Percentiles rank a stretch among this genome's conserved stretches.
Evolutionary conservation across 2,888 invertebrate genomes (phyloP).

Genomic region (Leucophenga montana): DNA sequence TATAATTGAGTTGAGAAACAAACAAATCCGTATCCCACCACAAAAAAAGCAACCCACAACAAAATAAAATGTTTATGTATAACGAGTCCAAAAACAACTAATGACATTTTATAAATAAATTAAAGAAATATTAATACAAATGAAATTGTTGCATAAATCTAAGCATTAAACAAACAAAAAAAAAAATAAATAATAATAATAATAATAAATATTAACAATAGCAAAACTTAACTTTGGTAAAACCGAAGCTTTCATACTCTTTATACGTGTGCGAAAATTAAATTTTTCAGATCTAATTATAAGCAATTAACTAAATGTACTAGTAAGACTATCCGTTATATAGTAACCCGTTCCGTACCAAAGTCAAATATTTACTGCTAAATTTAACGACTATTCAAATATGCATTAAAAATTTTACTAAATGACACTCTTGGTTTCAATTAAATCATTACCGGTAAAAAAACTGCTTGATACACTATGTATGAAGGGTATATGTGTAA

Average conservation of each 20-base stretch:
- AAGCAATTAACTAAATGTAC: too few species aligned
- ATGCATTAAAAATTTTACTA: too few species aligned
- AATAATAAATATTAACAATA: not conserved
- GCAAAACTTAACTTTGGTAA: not conserved
- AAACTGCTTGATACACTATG: not conserved
- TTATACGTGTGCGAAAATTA: not conserved
- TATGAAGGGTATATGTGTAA: not conserved
- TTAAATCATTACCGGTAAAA: too few species aligned
- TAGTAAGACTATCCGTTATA: too few species aligned
- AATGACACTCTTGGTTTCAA: too few species aligned
- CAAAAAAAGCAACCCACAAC: slow-evolving; percentile 59
- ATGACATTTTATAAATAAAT: slow-evolving; percentile 42
- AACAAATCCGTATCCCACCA: slow-evolving; percentile 59
- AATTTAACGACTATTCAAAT: too few species aligned
- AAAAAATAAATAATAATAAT: slow-evolving; percentile 28
- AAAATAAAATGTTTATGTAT: slow-evolving; percentile 35
- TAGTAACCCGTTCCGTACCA: too few species aligned
- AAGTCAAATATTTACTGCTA: too few species aligned
- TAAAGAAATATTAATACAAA: slow-evolving; percentile 30
- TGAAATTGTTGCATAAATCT: slow-evolving; percentile 29
- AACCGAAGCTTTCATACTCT: slow-evolving; percentile 1
- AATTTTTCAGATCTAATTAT: too few species aligned
- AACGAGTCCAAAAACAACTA: slow-evolving; percentile 4
- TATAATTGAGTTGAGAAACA: slow-evolving; percentile 35
- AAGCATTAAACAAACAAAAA: slow-evolving; percentile 32